Percentiles rank a stretch among this genome's conserved stretches.
These are phyloP conservation scores for Brachyistius frenatus DNA, from an alignment of 2,113 vertebrate species.

Conservation along the genomic window DNA sequence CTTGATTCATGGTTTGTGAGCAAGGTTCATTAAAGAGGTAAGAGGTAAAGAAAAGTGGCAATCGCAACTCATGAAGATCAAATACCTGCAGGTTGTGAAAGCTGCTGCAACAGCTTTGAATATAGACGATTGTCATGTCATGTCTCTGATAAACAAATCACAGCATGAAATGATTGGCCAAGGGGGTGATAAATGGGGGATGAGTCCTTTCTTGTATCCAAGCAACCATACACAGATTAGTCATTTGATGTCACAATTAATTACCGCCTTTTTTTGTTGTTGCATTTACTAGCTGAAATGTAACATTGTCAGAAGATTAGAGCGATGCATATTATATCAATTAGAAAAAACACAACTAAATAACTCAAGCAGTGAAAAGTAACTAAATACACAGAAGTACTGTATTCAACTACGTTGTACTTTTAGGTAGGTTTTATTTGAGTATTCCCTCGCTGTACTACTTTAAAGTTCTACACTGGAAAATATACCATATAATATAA, in stretches of 20 bases:
- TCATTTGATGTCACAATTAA: constrained; percentile 45
- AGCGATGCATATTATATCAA: too few species aligned
- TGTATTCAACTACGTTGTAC: too few species aligned
- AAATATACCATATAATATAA: too few species aligned
- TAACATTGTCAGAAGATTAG: too few species aligned
- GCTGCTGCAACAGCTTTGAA: constrained; percentile 29
- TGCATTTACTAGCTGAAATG: constrained; percentile 1
- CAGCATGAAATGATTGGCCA: constrained; percentile 33
- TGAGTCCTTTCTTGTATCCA: constrained; percentile 28
- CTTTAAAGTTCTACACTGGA: too few species aligned
- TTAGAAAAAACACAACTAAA: too few species aligned
- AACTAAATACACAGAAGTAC: too few species aligned
- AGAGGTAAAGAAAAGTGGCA: constrained; percentile 47
- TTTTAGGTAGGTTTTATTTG: too few species aligned
- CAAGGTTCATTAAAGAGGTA: constrained; percentile 41
- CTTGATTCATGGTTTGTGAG: constrained; percentile 55
- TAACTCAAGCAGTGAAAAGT: too few species aligned
- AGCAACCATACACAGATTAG: constrained; percentile 48
- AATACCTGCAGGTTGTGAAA: constrained; percentile 50
- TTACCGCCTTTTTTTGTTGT: neutral
- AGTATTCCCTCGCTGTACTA: too few species aligned
- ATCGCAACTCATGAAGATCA: constrained; percentile 35
- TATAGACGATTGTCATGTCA: constrained; percentile 14
- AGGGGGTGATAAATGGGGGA: neutral
- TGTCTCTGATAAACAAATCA: constrained; percentile 44